These are phyloP conservation scores for Macrochelys suwanniensis DNA, from an alignment of 2,797 vertebrate genomes.

Conservation along the genomic window DNA sequence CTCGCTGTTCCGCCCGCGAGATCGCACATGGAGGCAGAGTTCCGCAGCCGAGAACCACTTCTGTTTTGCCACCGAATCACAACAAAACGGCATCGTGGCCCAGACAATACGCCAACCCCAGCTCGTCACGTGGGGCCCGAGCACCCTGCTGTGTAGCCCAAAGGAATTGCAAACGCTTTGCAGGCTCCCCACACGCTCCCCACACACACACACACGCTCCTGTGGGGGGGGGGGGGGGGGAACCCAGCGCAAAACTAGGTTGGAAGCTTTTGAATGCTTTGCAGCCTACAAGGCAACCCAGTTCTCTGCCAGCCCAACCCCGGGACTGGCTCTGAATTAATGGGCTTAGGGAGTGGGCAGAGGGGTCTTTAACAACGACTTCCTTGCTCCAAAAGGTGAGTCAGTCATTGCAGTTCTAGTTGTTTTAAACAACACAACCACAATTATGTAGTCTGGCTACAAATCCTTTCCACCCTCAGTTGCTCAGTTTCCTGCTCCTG, in stretches of 20 bases:
- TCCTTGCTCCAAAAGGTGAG: slow-evolving; percentile 39
- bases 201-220: not conserved
- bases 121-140: not conserved
- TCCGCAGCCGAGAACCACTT: not conserved
- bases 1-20: not conserved
- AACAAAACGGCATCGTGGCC: not conserved
- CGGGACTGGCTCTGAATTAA: not conserved
- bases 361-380: slow-evolving; percentile 35
- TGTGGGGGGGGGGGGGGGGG: rapidly evolving
- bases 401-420: slow-evolving; percentile 46
- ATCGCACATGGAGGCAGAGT: too few relatives aligned
- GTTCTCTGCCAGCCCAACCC: not conserved
- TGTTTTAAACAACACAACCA: slow-evolving; percentile 54
- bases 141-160: not conserved
- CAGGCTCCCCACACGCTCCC: not conserved
- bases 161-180: not conserved
- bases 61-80: not conserved
- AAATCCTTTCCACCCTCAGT: not conserved
- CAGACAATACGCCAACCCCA: too few relatives aligned
- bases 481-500: rapidly evolving
- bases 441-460: slow-evolving; percentile 10
- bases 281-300: not conserved
- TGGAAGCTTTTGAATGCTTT: not conserved
- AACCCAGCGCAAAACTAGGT: too few relatives aligned
- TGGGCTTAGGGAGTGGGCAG: not conserved